Evolutionary conservation across 2,888 invertebrate species (phyloP).

Genomic region (Amiota mariae): DNA sequence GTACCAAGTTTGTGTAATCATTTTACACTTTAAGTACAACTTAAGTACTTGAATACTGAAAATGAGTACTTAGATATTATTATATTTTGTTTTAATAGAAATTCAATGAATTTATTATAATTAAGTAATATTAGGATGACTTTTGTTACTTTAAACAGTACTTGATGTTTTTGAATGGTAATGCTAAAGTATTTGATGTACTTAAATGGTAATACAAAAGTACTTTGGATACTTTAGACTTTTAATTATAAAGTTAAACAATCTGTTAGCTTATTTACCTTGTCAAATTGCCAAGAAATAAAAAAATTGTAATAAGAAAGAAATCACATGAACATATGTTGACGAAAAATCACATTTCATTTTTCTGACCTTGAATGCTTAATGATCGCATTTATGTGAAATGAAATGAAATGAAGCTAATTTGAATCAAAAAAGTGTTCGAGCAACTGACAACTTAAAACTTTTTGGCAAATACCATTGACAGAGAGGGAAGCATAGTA

Average conservation of each 20-base stretch:
- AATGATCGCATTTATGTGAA: conserved; percentile 1
- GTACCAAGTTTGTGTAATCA: neutral
- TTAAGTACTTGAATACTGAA: neutral
- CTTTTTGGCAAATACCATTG: conserved; percentile 28
- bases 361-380: conserved; percentile 21
- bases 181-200: conserved; percentile 1
- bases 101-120: too few species aligned
- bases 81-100: too few species aligned
- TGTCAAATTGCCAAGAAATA: neutral
- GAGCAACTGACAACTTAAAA: conserved; percentile 55
- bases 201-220: neutral
- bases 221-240: neutral
- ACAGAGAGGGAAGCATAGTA: too few species aligned
- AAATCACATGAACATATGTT: neutral
- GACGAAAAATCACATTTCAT: neutral
- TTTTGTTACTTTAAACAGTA: too few species aligned
- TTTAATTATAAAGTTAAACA: too few species aligned
- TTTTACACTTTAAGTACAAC: neutral
- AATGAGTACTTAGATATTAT: neutral
- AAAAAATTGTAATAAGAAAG: neutral
- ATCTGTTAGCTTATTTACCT: neutral
- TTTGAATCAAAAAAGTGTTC: conserved; percentile 69
- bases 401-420: conserved; percentile 46
- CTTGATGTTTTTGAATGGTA: too few species aligned
- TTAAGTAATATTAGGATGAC: too few species aligned